Conservation (phyloP, 1,140 invertebrate species). For the Zaprionus davidi region DNA sequence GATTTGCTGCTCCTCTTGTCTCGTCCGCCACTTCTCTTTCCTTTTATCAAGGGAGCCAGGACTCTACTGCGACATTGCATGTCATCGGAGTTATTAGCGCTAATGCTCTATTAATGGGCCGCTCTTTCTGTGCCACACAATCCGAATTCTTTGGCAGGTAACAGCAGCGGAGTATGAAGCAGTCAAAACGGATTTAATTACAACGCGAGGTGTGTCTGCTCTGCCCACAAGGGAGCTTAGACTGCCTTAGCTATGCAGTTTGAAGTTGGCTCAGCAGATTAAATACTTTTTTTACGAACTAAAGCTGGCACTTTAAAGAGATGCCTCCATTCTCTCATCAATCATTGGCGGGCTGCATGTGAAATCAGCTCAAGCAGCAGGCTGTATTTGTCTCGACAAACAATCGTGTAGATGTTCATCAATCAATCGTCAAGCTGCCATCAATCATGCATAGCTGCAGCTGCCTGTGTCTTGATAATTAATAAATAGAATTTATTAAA, state of each 20-base stretch:
- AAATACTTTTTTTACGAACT: not conserved
- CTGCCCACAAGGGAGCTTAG: not conserved
- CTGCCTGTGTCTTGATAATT: not conserved
- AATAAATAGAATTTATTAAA: not conserved
- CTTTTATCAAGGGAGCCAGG: not conserved
- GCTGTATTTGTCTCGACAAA: too few species aligned
- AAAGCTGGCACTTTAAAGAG: not conserved
- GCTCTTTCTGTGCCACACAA: not conserved
- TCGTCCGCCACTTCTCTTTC: not conserved
- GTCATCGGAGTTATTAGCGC: slow-evolving; percentile 63
- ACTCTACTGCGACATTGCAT: slow-evolving; percentile 47
- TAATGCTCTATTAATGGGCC: slow-evolving; percentile 59
- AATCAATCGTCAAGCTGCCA: not conserved
- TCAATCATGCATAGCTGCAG: slow-evolving; percentile 2
- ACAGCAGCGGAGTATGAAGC: not conserved
- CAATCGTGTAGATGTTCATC: not conserved
- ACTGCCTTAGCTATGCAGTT: not conserved
- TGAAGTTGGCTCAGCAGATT: not conserved
- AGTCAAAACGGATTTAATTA: not conserved
- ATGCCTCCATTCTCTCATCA: not conserved
- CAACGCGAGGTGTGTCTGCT: not conserved
- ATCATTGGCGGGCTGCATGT: not conserved
- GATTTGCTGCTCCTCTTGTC: slow-evolving; percentile 16
- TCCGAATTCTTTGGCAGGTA: slow-evolving; percentile 5
- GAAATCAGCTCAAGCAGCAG: not conserved